These are phyloP conservation scores for Macrosoma leucophasiata DNA, from an alignment of 2,888 invertebrate species.

Conservation along the genomic window DNA sequence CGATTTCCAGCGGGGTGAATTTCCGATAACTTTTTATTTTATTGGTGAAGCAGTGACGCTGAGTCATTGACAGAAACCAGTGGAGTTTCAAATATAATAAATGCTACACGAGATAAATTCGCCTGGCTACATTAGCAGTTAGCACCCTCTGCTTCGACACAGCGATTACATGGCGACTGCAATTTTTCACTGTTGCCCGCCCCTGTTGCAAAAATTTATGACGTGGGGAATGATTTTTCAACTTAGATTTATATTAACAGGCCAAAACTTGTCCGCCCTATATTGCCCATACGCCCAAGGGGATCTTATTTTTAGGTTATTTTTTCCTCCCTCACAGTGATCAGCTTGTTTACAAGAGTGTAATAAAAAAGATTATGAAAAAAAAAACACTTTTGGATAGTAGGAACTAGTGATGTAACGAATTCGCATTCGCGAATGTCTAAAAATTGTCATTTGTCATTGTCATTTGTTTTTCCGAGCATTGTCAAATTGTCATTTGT, in stretches of 20 bases:
- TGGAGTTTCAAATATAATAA: conserved; percentile 46
- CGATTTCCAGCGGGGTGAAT: conserved; percentile 16
- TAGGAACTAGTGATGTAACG: too few relatives aligned
- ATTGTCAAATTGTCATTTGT: too few relatives aligned
- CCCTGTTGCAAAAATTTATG: conserved; percentile 65
- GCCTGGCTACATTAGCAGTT: conserved; percentile 68
- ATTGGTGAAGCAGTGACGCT: conserved; percentile 27
- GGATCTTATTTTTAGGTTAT: too few relatives aligned
- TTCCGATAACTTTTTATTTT: conserved; percentile 35
- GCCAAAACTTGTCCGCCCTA: conserved; percentile 46
- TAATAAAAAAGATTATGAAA: too few relatives aligned
- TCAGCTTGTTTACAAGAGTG: too few relatives aligned
- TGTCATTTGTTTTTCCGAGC: too few relatives aligned
- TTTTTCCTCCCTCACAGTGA: too few relatives aligned
- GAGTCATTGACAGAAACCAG: conserved; percentile 40
- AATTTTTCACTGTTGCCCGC: conserved; percentile 66
- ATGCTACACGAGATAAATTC: conserved; percentile 63
- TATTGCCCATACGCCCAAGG: too few relatives aligned
- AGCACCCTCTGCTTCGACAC: conserved; percentile 62
- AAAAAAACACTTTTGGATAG: too few relatives aligned
- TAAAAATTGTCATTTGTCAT: too few relatives aligned
- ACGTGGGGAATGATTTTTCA: conserved; percentile 68
- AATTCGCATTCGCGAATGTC: too few relatives aligned
- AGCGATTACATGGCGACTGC: conserved; percentile 57
- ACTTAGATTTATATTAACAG: conserved; percentile 66